These are phyloP conservation scores for Morpho achilles DNA, from an alignment of 2,888 invertebrate genomes.

Conservation along the genomic window DNA sequence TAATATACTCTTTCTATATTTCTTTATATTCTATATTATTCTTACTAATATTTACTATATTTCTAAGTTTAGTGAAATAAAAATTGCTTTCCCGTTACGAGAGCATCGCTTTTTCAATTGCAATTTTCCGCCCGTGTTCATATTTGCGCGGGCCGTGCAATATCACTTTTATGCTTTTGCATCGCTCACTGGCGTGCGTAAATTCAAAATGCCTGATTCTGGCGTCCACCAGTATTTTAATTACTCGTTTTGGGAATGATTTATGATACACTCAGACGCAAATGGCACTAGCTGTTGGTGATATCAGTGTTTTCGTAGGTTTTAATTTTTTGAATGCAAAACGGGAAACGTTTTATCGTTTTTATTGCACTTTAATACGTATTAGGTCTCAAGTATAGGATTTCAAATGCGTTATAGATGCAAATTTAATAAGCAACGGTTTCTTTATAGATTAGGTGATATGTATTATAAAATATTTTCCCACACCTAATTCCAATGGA, in stretches of 20 bases:
- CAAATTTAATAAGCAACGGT: too few species aligned
- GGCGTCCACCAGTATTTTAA: constrained; percentile 74
- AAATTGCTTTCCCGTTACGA: too few species aligned
- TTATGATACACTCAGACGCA: constrained; percentile 57
- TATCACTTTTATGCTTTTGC: constrained; percentile 48
- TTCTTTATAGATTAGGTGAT: too few species aligned
- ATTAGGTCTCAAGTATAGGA: too few species aligned
- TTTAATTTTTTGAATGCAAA: constrained; percentile 9
- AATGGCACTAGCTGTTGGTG: constrained; percentile 46
- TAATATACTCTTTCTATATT: too few species aligned
- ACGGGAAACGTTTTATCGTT: constrained; percentile 5
- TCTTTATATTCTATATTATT: too few species aligned
- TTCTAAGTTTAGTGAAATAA: too few species aligned
- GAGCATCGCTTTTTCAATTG: constrained; percentile 21
- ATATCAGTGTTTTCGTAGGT: constrained; percentile 40
- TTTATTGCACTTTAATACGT: background rate
- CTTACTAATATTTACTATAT: too few species aligned
- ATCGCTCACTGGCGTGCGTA: constrained; percentile 45
- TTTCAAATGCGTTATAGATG: too few species aligned
- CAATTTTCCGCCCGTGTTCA: constrained; percentile 34
- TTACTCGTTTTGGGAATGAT: constrained; percentile 76
- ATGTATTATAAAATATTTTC: too few species aligned
- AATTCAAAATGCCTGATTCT: constrained; percentile 69
- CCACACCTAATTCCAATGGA: too few species aligned
- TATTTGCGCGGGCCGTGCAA: constrained; percentile 40